Conservation (phyloP, 2,113 vertebrate species). For the Tor tambroides region DNA sequence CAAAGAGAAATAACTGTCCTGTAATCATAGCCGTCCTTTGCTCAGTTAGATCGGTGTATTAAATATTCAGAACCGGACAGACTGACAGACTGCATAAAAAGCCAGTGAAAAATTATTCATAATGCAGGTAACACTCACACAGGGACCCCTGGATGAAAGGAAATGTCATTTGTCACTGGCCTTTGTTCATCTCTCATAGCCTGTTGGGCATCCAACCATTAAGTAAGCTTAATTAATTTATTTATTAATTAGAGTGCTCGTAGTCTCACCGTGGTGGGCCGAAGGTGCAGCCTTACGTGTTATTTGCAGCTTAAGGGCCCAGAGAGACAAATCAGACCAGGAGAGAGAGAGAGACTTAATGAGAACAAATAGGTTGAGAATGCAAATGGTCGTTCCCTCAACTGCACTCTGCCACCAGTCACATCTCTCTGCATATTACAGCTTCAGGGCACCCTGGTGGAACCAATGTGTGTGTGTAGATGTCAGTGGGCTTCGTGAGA, state of each 20-base stretch:
- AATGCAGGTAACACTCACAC: conserved; percentile 37
- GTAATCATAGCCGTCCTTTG: conserved; percentile 20
- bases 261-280: not conserved
- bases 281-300: conserved; percentile 35
- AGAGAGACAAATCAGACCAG: conserved; percentile 14
- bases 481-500: not conserved
- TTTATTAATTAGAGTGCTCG: conserved; percentile 58
- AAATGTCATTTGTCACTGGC: conserved; percentile 39
- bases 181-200: conserved; percentile 41
- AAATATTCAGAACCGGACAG: conserved; percentile 36
- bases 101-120: conserved; percentile 2
- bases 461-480: conserved; percentile 15
- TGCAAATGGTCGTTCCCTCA: conserved; percentile 49
- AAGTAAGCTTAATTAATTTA: conserved; percentile 56
- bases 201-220: conserved; percentile 49
- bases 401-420: conserved; percentile 20
- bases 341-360: conserved; percentile 47
- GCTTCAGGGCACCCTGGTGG: conserved; percentile 13
- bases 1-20: conserved; percentile 31
- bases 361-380: conserved; percentile 61
- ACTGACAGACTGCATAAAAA: not conserved
- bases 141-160: not conserved
- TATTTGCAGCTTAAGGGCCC: conserved; percentile 34
- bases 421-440: conserved; percentile 36
- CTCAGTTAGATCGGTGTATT: conserved; percentile 11